These are phyloP conservation scores for Rhinogobius similis DNA, from an alignment of 2,113 vertebrate genomes.

Conservation along the genomic window DNA sequence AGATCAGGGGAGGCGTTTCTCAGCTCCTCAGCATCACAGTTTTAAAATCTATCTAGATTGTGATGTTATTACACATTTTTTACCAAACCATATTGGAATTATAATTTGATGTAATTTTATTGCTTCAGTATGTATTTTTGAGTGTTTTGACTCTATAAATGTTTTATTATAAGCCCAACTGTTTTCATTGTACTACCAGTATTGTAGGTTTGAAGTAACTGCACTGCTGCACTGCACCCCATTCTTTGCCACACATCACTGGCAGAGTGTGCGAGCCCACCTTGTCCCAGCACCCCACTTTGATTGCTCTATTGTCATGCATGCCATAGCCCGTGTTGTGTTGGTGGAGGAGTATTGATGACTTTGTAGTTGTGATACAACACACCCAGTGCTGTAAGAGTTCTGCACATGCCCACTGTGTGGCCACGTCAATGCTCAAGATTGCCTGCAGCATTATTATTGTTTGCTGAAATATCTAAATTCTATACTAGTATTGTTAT, in stretches of 20 bases:
- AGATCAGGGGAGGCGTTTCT: slow-evolving; percentile 62
- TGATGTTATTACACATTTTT: slow-evolving; percentile 78
- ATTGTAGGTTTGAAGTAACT: slow-evolving; percentile 50
- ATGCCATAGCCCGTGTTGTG: slow-evolving; percentile 89
- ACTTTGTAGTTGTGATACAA: slow-evolving; percentile 99
- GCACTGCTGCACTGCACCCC: slow-evolving; percentile 54
- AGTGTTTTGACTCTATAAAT: slow-evolving; percentile 73
- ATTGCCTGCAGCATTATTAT: slow-evolving; percentile 90
- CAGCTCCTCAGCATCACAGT: slow-evolving; percentile 80
- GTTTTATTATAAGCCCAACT: slow-evolving; percentile 60
- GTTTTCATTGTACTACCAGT: slow-evolving; percentile 31
- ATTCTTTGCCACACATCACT: slow-evolving; percentile 49
- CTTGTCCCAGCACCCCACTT: not conserved
- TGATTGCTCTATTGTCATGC: slow-evolving; percentile 78
- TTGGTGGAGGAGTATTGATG: slow-evolving; percentile 89
- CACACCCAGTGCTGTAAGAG: slow-evolving; percentile 90
- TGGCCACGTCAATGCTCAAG: slow-evolving; percentile 93
- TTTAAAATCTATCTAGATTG: slow-evolving; percentile 80
- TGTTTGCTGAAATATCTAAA: slow-evolving; percentile 78
- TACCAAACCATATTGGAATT: slow-evolving; percentile 21
- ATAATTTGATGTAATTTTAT: slow-evolving; percentile 39
- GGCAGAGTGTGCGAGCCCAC: slow-evolving; percentile 33
- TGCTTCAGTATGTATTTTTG: slow-evolving; percentile 68
- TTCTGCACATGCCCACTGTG: slow-evolving; percentile 96
- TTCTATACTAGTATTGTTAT: slow-evolving; percentile 80